Evolutionary conservation across 30 jellyfish, hydroid and myxozoan species (phyloP).

Genomic region (Aurelia sp.): DNA sequence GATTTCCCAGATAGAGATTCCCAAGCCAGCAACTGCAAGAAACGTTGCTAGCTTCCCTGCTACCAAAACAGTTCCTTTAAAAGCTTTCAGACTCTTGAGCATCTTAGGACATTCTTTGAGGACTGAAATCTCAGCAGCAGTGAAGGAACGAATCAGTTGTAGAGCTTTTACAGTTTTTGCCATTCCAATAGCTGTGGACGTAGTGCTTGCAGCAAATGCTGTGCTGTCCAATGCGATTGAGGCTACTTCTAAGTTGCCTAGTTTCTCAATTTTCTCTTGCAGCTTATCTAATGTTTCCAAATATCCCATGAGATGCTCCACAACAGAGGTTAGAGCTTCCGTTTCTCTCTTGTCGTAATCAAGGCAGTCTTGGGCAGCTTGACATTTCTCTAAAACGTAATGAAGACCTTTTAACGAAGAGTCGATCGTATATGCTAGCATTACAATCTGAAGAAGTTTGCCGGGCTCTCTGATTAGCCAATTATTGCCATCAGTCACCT

Average conservation of each 20-base stretch:
- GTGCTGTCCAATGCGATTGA: conserved; percentile 27
- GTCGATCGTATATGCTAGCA: no score
- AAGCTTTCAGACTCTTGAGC: conserved; percentile 33
- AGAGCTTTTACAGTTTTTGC: conserved; percentile 45
- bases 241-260: not conserved
- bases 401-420: not conserved
- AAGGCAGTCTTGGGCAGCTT: conserved; percentile 22
- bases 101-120: conserved; percentile 45
- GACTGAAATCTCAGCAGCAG: conserved; percentile 53
- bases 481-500: no score
- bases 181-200: conserved; percentile 8
- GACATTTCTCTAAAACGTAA: conserved; percentile 7
- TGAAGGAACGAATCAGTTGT: conserved; percentile 23
- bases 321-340: not conserved
- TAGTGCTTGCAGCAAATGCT: conserved; percentile 13
- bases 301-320: conserved; percentile 22
- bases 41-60: conserved; percentile 50
- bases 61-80: conserved; percentile 31
- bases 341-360: conserved; percentile 14
- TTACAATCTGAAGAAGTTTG: no score
- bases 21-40: conserved; percentile 40
- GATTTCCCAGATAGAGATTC: conserved; percentile 31
- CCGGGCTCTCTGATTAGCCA: no score
- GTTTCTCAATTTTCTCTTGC: conserved; percentile 10
- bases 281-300: conserved; percentile 3